Percentiles rank a stretch among this genome's conserved stretches.
phyloP scores from a whole-genome alignment of 2,888 invertebrate species.

The Diarsia dahlii region DNA sequence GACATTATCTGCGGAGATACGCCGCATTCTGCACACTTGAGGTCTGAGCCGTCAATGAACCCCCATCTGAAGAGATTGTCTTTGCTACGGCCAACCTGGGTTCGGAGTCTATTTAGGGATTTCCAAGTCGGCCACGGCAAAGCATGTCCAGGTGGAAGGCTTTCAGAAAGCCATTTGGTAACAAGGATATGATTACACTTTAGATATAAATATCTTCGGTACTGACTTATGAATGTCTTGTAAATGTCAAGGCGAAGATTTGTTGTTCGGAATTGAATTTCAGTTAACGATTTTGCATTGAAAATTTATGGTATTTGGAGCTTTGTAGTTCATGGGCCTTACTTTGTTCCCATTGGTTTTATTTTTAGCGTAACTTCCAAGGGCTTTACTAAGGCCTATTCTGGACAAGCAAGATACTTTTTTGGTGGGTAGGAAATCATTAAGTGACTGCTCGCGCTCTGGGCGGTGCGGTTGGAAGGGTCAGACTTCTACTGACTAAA shows the following conservation, averaged over 20 bases:
- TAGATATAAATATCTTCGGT: neutral
- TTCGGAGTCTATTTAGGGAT: too few relatives aligned
- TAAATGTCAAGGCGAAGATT: slow-evolving; percentile 31
- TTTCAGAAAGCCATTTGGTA: too few relatives aligned
- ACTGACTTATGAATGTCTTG: slow-evolving; percentile 34
- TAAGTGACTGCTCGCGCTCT: neutral
- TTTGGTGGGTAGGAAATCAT: too few relatives aligned
- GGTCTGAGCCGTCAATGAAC: too few relatives aligned
- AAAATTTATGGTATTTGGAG: slow-evolving; percentile 10
- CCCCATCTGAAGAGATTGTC: too few relatives aligned
- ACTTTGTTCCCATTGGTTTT: neutral
- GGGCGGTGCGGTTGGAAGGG: too few relatives aligned
- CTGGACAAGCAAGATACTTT: neutral
- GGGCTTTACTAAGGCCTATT: neutral
- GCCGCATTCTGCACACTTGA: too few relatives aligned
- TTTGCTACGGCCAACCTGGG: too few relatives aligned
- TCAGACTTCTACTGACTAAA: too few relatives aligned
- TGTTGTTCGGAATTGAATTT: slow-evolving; percentile 8
- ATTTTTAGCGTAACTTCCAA: neutral
- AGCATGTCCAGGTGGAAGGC: too few relatives aligned
- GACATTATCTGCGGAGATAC: too few relatives aligned
- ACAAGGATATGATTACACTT: neutral
- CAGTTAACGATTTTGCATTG: slow-evolving; percentile 4
- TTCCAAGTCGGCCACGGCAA: too few relatives aligned
- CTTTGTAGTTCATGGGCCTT: neutral